These are phyloP conservation scores for Coelopa frigida DNA, from an alignment of 1,140 invertebrate genomes.

Conservation along the genomic window DNA sequence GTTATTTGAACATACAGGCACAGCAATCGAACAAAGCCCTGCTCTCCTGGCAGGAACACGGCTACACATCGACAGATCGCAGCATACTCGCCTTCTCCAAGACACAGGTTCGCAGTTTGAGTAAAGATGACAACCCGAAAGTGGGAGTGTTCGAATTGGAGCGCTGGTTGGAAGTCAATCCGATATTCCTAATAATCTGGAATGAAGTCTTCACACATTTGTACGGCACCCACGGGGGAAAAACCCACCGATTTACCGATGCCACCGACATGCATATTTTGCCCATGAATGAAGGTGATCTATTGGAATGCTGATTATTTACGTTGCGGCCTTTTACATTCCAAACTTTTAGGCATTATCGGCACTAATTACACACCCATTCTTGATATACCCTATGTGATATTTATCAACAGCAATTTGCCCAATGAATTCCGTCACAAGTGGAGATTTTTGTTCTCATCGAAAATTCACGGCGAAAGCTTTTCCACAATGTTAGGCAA, in stretches of 20 bases:
- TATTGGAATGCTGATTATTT: background rate
- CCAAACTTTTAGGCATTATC: too few species aligned
- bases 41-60: constrained; percentile 48
- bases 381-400: constrained; percentile 65
- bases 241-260: constrained; percentile 1
- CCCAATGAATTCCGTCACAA: constrained; percentile 63
- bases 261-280: constrained; percentile 28
- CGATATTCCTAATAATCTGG: constrained; percentile 44
- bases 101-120: constrained; percentile 43
- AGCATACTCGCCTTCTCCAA: constrained; percentile 49
- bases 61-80: constrained; percentile 48
- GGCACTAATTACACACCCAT: constrained; percentile 70
- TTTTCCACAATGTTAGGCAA: constrained; percentile 73
- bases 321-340: background rate
- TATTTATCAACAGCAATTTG: constrained; percentile 69
- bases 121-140: constrained; percentile 30
- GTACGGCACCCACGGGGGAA: constrained; percentile 27
- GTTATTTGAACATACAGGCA: constrained; percentile 33
- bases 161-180: constrained; percentile 37
- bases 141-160: constrained; percentile 31
- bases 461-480: constrained; percentile 73
- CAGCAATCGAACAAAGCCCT: constrained; percentile 34
- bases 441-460: constrained; percentile 79
- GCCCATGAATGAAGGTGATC: constrained; percentile 13
- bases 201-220: constrained; percentile 50